These are phyloP conservation scores for Oreortyx pictus DNA, from an alignment of 2,797 vertebrate species.

Conservation along the genomic window DNA sequence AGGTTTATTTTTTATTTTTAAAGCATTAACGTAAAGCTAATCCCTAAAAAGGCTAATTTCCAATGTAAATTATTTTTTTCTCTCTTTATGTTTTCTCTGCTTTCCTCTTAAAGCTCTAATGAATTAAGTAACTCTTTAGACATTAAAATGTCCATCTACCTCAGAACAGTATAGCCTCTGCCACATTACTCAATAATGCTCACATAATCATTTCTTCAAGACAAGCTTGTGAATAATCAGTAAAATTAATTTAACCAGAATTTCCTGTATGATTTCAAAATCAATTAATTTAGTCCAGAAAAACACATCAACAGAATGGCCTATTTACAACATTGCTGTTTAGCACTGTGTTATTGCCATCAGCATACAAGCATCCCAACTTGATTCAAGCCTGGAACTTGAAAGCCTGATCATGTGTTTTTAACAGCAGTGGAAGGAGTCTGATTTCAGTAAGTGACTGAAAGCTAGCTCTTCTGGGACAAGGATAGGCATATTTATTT, in stretches of 20 bases:
- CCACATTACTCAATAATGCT: not conserved
- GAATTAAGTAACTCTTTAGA: not conserved
- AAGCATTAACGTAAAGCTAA: not conserved
- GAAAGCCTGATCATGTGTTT: not conserved
- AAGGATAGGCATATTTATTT: not conserved
- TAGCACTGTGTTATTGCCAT: not conserved
- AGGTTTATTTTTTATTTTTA: not conserved
- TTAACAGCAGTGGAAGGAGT: slow-evolving; percentile 3
- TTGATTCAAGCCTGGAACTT: not conserved
- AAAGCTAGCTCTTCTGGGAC: not conserved
- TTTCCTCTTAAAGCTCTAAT: not conserved
- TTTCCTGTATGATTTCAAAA: not conserved
- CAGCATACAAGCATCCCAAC: not conserved
- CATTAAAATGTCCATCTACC: not conserved
- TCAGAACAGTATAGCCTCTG: not conserved
- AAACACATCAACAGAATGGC: not conserved
- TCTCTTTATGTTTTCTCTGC: not conserved
- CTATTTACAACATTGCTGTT: not conserved
- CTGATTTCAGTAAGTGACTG: not conserved
- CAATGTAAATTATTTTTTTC: not conserved
- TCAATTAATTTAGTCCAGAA: not conserved
- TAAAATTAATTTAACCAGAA: not conserved
- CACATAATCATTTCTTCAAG: not conserved
- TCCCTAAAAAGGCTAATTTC: not conserved
- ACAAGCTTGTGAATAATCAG: not conserved